Conservation (phyloP, 2,797 vertebrate species). For the Mionectes olivaceus region DNA sequence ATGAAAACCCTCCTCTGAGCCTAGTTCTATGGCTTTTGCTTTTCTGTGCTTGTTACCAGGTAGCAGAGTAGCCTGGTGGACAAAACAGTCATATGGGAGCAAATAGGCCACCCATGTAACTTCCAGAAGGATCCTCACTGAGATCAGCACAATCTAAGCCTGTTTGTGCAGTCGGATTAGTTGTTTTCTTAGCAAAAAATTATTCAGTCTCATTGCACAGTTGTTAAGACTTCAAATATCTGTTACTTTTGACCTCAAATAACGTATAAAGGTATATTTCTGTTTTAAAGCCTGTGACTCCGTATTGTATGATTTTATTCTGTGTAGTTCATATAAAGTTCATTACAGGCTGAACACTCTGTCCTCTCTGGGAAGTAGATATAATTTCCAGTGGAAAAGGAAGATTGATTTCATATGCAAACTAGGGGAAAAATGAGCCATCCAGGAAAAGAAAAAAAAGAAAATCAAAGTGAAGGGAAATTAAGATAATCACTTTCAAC, state of each 20-base stretch:
- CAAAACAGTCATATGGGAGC: background rate
- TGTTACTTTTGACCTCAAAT: background rate
- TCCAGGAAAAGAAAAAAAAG: background rate
- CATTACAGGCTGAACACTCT: background rate
- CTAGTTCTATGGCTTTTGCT: background rate
- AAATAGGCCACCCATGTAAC: background rate
- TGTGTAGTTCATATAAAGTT: background rate
- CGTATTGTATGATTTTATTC: background rate
- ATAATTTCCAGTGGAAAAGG: background rate
- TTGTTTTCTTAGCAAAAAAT: background rate
- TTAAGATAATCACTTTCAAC: background rate
- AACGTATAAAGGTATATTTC: background rate
- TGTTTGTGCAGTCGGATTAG: background rate
- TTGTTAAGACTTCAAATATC: background rate
- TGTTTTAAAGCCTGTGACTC: background rate
- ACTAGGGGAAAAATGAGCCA: background rate
- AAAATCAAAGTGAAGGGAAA: background rate
- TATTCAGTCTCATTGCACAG: background rate
- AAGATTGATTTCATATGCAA: slow-evolving; percentile 5
- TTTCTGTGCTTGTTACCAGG: background rate
- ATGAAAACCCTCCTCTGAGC: background rate
- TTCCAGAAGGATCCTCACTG: background rate
- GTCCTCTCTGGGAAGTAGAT: background rate
- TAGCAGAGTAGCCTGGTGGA: background rate
- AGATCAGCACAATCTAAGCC: background rate